Evolutionary conservation across 2,797 vertebrate species (phyloP).

Genomic region (Delichon dasypus): DNA sequence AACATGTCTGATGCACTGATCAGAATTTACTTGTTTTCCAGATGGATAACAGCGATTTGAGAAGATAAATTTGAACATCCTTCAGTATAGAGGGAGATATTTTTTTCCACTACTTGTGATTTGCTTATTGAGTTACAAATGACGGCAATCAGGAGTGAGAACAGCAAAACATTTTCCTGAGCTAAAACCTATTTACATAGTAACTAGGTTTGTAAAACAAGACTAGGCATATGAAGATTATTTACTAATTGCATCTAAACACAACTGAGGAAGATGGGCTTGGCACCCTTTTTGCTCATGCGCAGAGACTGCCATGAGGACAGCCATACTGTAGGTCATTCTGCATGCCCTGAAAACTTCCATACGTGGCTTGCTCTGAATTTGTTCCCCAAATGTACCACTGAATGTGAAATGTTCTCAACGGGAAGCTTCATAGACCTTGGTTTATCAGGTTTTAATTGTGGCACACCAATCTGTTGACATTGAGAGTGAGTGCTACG

Average conservation of each 20-base stretch:
- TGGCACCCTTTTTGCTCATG: neutral
- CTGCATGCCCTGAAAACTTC: neutral
- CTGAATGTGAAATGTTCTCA: neutral
- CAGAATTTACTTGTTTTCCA: neutral
- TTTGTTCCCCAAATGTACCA: constrained; percentile 16
- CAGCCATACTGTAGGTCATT: neutral
- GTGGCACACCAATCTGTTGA: neutral
- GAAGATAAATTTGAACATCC: neutral
- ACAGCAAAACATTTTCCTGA: neutral
- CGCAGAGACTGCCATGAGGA: neutral
- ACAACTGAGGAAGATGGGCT: neutral
- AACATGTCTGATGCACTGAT: neutral
- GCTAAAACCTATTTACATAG: neutral
- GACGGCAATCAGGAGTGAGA: neutral
- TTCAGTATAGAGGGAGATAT: neutral
- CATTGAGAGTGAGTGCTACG: neutral
- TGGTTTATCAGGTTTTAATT: constrained; percentile 36
- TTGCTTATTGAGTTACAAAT: neutral
- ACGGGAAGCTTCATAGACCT: neutral
- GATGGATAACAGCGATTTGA: neutral
- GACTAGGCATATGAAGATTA: neutral
- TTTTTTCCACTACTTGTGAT: neutral
- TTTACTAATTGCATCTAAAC: neutral
- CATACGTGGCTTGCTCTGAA: neutral
- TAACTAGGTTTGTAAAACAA: neutral